These are phyloP conservation scores for Oreochromis aureus DNA, from an alignment of 2,113 vertebrate genomes.

Conservation along the genomic window DNA sequence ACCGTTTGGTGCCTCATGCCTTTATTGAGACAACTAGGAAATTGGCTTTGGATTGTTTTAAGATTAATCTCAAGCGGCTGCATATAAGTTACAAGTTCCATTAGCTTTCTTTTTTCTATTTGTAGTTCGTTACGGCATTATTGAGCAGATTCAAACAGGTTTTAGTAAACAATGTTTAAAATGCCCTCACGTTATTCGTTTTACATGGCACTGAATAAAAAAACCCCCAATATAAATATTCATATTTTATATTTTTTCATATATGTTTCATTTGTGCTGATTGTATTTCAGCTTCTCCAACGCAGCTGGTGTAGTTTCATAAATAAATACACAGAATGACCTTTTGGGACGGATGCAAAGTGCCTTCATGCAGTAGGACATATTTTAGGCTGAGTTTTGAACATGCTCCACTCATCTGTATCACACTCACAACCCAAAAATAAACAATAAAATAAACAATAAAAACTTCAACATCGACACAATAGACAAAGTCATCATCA, in stretches of 20 bases:
- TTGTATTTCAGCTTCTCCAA: not conserved
- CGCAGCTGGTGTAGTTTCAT: not conserved
- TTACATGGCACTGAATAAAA: accelerated
- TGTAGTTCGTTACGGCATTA: not conserved
- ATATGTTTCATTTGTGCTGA: not conserved
- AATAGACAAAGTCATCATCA: not conserved
- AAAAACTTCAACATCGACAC: accelerated
- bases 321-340: not conserved
- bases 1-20: not conserved
- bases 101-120: not conserved
- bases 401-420: not conserved
- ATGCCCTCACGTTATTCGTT: not conserved
- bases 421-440: not conserved
- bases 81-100: not conserved
- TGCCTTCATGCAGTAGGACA: not conserved
- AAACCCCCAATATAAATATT: not conserved
- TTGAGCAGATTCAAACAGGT: not conserved
- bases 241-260: not conserved
- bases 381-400: not conserved
- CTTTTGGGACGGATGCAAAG: not conserved
- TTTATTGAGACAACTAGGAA: accelerated
- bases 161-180: not conserved
- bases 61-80: not conserved
- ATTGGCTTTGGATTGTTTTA: not conserved
- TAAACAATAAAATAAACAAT: not conserved